Percentiles rank a stretch among this genome's conserved stretches.
Evolutionary conservation across 1,140 invertebrate species (phyloP).

Genomic region (Drosophila miranda): DNA sequence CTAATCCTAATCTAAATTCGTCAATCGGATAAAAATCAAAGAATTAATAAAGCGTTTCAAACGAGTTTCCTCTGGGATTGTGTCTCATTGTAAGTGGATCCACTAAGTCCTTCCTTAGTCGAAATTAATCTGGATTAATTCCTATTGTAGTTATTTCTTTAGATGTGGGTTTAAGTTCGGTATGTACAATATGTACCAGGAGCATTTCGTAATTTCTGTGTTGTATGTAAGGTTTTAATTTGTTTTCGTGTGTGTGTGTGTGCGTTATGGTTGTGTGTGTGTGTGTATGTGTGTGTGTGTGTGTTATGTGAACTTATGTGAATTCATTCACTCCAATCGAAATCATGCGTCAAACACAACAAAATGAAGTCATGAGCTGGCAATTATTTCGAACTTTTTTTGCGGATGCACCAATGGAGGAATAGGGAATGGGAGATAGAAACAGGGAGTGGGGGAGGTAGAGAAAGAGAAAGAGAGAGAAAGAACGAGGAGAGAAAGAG

Average conservation of each 20-base stretch:
- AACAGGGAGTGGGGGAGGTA: neutral
- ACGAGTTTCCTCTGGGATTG: no score
- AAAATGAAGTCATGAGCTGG: slow-evolving; percentile 42
- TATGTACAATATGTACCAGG: neutral
- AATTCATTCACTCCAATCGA: slow-evolving; percentile 19
- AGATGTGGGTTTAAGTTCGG: no score
- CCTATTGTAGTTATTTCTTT: no score
- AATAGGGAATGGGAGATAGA: neutral
- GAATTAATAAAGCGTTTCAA: no score
- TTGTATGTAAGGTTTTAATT: neutral
- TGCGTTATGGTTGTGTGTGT: neutral
- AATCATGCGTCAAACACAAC: slow-evolving; percentile 40
- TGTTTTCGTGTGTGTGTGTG: slow-evolving; percentile 14
- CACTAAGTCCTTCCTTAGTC: no score
- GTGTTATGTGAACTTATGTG: neutral
- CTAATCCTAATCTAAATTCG: no score
- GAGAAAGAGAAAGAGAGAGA: slow-evolving; percentile 1
- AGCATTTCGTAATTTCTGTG: neutral
- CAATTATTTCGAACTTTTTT: slow-evolving; percentile 25
- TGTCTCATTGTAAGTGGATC: no score
- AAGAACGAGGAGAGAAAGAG: neutral
- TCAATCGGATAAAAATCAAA: no score
- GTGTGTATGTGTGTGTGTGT: slow-evolving; percentile 18
- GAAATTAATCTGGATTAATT: no score
- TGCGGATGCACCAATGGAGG: slow-evolving; percentile 22